Conservation (phyloP, 2,113 vertebrate genomes). For the Gobius niger region DNA sequence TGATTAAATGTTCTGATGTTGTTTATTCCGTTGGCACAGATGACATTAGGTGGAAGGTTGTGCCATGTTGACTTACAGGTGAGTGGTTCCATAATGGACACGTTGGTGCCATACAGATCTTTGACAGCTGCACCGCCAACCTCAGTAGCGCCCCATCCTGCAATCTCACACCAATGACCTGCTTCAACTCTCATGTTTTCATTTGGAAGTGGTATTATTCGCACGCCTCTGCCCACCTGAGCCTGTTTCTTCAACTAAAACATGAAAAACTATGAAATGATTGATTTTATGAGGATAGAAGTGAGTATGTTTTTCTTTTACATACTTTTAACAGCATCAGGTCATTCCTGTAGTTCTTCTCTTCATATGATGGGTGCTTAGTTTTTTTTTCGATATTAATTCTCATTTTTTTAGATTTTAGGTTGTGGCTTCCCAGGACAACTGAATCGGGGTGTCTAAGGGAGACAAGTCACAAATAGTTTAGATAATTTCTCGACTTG, state of each 20-base stretch:
- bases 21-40: conserved; percentile 41
- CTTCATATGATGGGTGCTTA: not conserved
- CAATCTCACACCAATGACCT: conserved; percentile 41
- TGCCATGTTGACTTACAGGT: not conserved
- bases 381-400: not conserved
- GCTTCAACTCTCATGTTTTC: not conserved
- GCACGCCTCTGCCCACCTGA: not conserved
- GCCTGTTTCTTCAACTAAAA: conserved; percentile 33
- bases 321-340: conserved; percentile 71
- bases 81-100: conserved; percentile 23
- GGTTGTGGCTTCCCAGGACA: conserved; percentile 52
- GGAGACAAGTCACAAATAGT: no score
- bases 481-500: no score
- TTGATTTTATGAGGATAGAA: no score
- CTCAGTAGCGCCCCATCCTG: conserved; percentile 56
- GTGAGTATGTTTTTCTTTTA: no score
- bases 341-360: not conserved
- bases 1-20: conserved; percentile 43
- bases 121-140: fast-evolving
- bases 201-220: conserved; percentile 10
- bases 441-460: conserved; percentile 14
- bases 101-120: conserved; percentile 39
- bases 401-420: not conserved
- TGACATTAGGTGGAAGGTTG: conserved; percentile 21
- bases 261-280: not conserved